Percentiles rank a stretch among this genome's conserved stretches.
These are phyloP conservation scores for Caiman crocodilus DNA, from an alignment of 2,797 vertebrate species.

Conservation along the genomic window DNA sequence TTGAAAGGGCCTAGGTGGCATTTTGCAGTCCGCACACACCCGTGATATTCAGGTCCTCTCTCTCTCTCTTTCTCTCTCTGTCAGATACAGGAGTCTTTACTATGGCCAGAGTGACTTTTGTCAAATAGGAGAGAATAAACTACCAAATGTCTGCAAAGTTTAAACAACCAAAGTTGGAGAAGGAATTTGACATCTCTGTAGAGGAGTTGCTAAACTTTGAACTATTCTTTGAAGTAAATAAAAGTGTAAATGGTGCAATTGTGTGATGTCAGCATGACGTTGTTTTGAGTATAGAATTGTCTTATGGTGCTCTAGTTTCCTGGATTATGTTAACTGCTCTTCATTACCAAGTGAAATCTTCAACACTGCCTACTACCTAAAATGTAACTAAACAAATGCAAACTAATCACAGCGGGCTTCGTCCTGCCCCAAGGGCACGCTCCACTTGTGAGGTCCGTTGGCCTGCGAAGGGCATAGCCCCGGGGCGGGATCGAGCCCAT, in stretches of 20 bases:
- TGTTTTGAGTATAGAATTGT: constrained; percentile 85
- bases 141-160: constrained; percentile 74
- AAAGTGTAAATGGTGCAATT: constrained; percentile 84
- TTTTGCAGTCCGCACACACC: constrained; percentile 56
- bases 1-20: constrained; percentile 44
- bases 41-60: constrained; percentile 67
- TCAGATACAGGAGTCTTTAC: constrained; percentile 64
- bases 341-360: constrained; percentile 80
- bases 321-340: constrained; percentile 84
- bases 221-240: constrained; percentile 78
- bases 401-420: constrained; percentile 11
- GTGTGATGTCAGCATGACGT: constrained; percentile 85
- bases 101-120: constrained; percentile 60
- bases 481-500: not conserved
- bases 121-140: constrained; percentile 67
- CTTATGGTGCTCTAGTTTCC: constrained; percentile 85
- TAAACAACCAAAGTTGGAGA: constrained; percentile 75
- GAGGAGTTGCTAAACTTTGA: constrained; percentile 80
- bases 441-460: not conserved
- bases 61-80: constrained; percentile 30
- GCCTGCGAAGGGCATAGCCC: not conserved
- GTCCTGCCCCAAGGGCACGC: constrained; percentile 11
- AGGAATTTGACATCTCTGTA: constrained; percentile 80
- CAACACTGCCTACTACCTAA: constrained; percentile 76
- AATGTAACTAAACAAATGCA: constrained; percentile 34